Evolutionary conservation across 35 echinoderm and acorn worm genomes (phyloP).

Genomic region (Holothuria glaberrima): DNA sequence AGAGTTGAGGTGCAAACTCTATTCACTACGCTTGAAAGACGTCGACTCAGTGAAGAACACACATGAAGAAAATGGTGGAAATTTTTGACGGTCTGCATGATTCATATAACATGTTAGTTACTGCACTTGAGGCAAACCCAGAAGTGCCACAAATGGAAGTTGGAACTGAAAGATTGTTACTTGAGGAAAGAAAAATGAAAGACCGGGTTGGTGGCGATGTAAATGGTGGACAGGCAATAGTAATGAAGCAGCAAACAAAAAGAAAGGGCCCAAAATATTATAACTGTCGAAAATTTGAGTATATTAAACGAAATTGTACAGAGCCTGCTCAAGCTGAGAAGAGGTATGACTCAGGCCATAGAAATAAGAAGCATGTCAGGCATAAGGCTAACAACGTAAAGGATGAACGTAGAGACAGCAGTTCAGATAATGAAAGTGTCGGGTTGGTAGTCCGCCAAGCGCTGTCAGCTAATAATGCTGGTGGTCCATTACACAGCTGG

Average conservation of each 20-base stretch:
- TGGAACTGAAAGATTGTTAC: background rate
- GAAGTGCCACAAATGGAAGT: background rate
- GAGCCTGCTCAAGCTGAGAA: constrained; percentile 24
- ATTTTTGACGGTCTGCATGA: background rate
- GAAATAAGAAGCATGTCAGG: constrained; percentile 13
- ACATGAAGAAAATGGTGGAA: constrained; percentile 11
- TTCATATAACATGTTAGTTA: constrained; percentile 2
- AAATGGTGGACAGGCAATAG: background rate
- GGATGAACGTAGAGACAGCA: background rate
- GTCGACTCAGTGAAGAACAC: constrained; percentile 18
- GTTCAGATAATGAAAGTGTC: constrained; percentile 26
- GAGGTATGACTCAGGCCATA: constrained; percentile 7
- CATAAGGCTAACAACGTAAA: constrained; percentile 22
- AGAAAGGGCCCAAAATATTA: constrained; percentile 3
- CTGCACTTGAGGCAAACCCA: no score
- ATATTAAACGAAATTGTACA: no score
- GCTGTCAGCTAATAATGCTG: constrained; percentile 17
- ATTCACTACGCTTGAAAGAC: background rate
- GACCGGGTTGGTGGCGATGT: background rate
- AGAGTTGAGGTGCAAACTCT: constrained; percentile 7
- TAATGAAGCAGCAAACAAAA: constrained; percentile 33
- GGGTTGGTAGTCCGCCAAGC: constrained; percentile 14
- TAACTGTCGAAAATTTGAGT: constrained; percentile 15
- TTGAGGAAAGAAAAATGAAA: constrained; percentile 30
- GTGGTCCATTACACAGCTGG: constrained; percentile 12